Evolutionary conservation across 2,113 vertebrate species (phyloP), one percentile per base, ranked within the genome.

Genomic region (Trichechus manatus): DNA sequence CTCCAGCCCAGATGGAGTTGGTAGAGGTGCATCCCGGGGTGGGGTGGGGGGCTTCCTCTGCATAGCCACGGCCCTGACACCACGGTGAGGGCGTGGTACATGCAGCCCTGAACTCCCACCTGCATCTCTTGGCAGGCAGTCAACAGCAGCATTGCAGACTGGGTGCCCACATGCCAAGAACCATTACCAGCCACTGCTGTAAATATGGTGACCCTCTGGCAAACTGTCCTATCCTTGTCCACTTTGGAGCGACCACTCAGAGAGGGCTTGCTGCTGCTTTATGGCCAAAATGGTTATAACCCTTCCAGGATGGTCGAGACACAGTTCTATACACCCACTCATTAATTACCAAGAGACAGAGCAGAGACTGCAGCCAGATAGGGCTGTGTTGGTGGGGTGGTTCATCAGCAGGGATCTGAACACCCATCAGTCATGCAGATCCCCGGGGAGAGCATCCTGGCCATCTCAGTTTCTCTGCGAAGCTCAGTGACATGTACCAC

Each of bases 141-240:
- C 19, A 82, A 83, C 70, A 36, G 83, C 3, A 29, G 66, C 50
- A 33, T 33, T 36, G 50, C 17, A 86, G 83, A 86, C 59, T 15
- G 0, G 0, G 84, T 59, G 85, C 64, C 81, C 59, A 23, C 23
- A 84, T 4, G 29, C 89, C 95, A 93, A 88, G 47, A 90, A 9
- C 84, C 86, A 95, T 97, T 97, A 97, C 56, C 42, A 80, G 27
- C 25, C 72, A 53, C 89, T 93, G 96, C 36, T 94, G 89, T 92
- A 97, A 96, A 91, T 88, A 78, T 0, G 0, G 42, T 72, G 87
- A 93, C 77, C 84, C 80, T 92, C 84, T 87, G 96, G 95, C 53
- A 91, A 64, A 93, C 20, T 50, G 78, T 74, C 70, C 25, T 95
- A 1, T 0, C 44, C 89, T 56, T 90, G 0, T 0, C 85, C 59